Evolutionary conservation across 2,113 vertebrate genomes (phyloP), one percentile per base, ranked within the genome.

Genomic region (Athene noctua): DNA sequence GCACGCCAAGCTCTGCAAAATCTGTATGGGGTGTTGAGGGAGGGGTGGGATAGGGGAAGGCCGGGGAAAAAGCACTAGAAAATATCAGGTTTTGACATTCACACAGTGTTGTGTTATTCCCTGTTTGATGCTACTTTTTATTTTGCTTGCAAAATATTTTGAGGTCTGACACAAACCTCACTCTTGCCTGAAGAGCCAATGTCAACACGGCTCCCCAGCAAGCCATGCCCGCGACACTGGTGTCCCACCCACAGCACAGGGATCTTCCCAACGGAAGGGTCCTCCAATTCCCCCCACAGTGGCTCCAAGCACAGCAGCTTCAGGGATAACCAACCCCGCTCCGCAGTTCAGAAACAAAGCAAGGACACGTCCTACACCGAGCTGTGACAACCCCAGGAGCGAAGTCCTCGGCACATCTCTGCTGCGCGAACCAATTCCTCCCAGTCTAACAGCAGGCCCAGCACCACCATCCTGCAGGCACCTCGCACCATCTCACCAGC

Each of bases 301-400:
- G 3, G 12, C 44, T 38, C 59, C 71, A 54, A 27, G 23, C 32
- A 20, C 47, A 36, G 36, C 52, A 75, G 15, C 52, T 13, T 63
- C 26, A 7, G 7, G n/a, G 23, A n/a, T 3, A 29, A 36, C 20
- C 38, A 19, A 0, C 13, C 6, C 47, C 25, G 7, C 27, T n/a
- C 70, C 16, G 27, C 26, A 38, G 11, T 4, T 2, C n/a, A 25
- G 13, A 52, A 58, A 46, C 10, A 14, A 42, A 34, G 21, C 17
- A 18, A 13, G n/a, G n/a, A 34, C 22, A 29, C n/a, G 3, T 2
- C 61, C 12, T 1, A 10, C 3, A 0, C 4, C 6, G 17, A 63
- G 44, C 55, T 32, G 49, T 13, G 36, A 17, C 6, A 13, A 25
- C 10, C 55, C 14, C 63, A 34, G 42, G 17, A 75, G 36, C 9